These are phyloP conservation scores for Asarcornis scutulata DNA, from an alignment of 2,113 vertebrate species.

Conservation along the genomic window DNA sequence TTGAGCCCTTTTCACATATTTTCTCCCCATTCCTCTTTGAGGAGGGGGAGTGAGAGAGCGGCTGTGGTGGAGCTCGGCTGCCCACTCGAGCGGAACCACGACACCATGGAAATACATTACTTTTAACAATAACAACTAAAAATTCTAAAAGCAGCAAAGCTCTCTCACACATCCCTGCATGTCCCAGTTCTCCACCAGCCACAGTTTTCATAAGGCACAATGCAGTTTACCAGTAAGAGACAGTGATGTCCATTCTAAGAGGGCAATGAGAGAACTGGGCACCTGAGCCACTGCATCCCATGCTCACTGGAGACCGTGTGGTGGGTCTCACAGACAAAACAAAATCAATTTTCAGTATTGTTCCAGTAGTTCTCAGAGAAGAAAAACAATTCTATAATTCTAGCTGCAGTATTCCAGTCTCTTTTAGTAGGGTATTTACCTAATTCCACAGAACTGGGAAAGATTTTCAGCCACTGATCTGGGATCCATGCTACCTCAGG, in stretches of 20 bases:
- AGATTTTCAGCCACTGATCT: neutral
- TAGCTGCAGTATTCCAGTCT: neutral
- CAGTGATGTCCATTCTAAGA: neutral
- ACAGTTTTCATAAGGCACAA: neutral
- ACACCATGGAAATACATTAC: neutral
- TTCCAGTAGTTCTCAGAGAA: neutral
- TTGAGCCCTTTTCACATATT: no score
- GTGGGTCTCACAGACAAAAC: neutral
- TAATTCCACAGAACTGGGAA: neutral
- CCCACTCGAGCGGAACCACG: no score
- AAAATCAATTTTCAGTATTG: neutral
- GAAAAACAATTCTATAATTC: neutral
- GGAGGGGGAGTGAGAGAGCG: no score
- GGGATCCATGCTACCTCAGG: neutral
- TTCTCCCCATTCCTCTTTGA: no score
- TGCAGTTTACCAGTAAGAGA: neutral
- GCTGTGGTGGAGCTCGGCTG: no score
- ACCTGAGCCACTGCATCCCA: neutral
- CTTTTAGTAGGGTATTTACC: neutral
- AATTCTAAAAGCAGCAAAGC: neutral
- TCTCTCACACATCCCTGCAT: neutral
- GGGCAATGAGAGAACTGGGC: accelerated
- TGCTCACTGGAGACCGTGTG: neutral
- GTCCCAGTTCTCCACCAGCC: neutral
- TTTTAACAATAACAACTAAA: neutral